Base-by-base conservation (phyloP, 2,113 vertebrate genomes). In the Pluvialis apricaria region DNA sequence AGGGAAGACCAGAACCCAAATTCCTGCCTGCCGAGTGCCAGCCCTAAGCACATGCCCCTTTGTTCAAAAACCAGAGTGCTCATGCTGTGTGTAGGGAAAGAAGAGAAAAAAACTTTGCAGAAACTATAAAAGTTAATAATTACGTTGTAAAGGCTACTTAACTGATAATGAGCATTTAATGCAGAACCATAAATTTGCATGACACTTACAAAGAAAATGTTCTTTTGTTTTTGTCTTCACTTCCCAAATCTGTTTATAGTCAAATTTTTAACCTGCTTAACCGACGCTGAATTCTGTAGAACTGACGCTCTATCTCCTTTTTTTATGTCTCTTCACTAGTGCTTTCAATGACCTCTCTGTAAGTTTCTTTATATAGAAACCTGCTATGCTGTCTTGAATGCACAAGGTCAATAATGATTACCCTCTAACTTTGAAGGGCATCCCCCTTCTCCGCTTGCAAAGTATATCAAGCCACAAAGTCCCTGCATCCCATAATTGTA, bases 321-420 rank as follows among this genome's bases (percentile, higher is more conserved):
- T 95, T 97, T 95, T 80, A 51, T 95, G 84, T 68, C 93, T 96
- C 91, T 82, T 96, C 92, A 93, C 94, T 86, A 90, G 75, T 91
- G 94, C 95, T 93, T 94, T 85, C 87, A 95, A 31, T 96, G 97
- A 97, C 97, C 95, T 97, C 92, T 42, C 91, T 94, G 87, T 47
- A 94, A 95, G 95, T 95, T 97, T 95, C 96, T 92, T 97, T 97
- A 97, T 97, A 97, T 96, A 97, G 97, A 97, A 97, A 94, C 91
- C 91, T 94, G 91, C 96, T 96, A 73, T 95, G 96, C 97, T 96
- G 96, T 95, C 97, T 96, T 97, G 94, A 97, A 97, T 97, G 97
- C 96, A 96, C 96, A 97, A 97, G 97, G 97, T 97, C 97, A 97
- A 93, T 97, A 97, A 97, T 97, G 97, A 97, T 97, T 97, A 96